A percentile compares a stretch with the other conserved stretches of the same genome.
These are phyloP conservation scores for Cettia cetti DNA, from an alignment of 2,113 vertebrate species.

Conservation along the genomic window DNA sequence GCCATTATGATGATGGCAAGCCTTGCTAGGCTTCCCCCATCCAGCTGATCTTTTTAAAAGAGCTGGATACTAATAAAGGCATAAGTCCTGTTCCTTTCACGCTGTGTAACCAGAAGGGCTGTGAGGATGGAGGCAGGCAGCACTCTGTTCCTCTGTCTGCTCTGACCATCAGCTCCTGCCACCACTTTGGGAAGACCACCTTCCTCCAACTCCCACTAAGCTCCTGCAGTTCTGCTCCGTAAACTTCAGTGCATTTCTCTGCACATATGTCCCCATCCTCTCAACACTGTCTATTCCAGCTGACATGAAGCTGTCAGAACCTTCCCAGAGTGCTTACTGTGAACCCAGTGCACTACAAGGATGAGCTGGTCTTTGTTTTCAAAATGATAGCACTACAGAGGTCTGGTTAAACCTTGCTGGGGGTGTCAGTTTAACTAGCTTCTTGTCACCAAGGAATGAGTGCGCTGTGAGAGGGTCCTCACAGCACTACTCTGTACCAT, in stretches of 20 bases:
- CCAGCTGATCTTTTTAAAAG: too few species aligned
- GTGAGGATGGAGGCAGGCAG: not conserved
- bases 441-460: not conserved
- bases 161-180: not conserved
- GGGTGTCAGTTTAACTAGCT: rapidly evolving
- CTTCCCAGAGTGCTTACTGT: not conserved
- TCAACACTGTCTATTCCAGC: not conserved
- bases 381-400: not conserved
- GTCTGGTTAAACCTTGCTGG: not conserved
- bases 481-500: rapidly evolving
- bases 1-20: too few species aligned
- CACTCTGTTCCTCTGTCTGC: rapidly evolving
- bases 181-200: not conserved
- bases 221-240: not conserved
- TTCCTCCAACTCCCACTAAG: not conserved
- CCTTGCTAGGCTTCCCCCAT: too few species aligned
- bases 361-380: not conserved
- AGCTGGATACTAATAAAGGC: too few species aligned
- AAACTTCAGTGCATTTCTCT: not conserved
- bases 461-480: too few species aligned
- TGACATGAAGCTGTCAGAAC: not conserved
- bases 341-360: not conserved
- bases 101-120: not conserved
- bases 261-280: not conserved
- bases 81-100: too few species aligned